phyloP scores from a whole-genome alignment of 1,140 invertebrate genomes.

The Oryctes rhinoceros region DNA sequence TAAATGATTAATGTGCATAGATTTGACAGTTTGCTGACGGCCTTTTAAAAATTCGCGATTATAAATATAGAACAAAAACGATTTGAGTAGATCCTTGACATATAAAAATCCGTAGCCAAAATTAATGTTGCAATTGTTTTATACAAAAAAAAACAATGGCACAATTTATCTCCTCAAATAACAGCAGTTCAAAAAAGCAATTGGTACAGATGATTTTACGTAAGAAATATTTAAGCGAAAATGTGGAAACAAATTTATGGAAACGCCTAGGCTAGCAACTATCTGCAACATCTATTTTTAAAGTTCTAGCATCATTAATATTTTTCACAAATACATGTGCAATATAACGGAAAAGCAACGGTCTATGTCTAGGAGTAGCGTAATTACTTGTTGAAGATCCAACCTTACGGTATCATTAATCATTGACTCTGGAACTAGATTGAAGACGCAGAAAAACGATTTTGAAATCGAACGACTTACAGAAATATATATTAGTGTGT shows the following conservation, averaged over 20 bases:
- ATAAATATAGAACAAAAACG: not conserved
- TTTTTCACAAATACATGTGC: not conserved
- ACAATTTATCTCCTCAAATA: not conserved
- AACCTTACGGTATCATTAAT: not conserved
- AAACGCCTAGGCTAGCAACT: not conserved
- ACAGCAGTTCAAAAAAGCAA: not conserved
- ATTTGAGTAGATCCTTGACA: not conserved
- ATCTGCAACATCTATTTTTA: not conserved
- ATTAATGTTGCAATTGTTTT: constrained; percentile 3
- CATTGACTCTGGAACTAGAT: not conserved
- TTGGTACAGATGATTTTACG: not conserved
- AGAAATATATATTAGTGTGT: constrained; percentile 7
- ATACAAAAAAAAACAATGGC: not conserved
- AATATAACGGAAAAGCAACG: not conserved
- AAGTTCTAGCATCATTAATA: not conserved
- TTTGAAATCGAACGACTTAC: not conserved
- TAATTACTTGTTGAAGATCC: constrained; percentile 19
- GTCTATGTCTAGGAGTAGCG: not conserved
- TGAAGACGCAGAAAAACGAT: not conserved
- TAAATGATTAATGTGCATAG: not conserved
- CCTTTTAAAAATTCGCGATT: not conserved
- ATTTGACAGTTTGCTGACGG: not conserved
- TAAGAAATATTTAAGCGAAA: not conserved
- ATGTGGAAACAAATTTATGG: not conserved
- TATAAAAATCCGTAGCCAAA: not conserved